phyloP scores from a whole-genome alignment of 2,888 invertebrate species.

The Hoplodrina ambigua region DNA sequence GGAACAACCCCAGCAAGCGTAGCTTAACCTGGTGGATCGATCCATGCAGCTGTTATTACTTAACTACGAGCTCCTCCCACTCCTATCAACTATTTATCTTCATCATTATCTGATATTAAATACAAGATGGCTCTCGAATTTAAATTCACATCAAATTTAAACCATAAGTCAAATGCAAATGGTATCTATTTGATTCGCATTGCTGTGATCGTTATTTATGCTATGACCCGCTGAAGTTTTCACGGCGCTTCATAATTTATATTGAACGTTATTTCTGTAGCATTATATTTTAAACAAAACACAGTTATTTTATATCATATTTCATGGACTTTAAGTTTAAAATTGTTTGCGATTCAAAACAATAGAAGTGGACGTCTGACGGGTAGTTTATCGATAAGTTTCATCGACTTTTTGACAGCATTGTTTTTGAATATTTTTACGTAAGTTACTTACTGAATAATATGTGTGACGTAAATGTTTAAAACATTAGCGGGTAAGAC shows the following conservation, averaged over 20 bases:
- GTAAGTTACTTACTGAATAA: conserved; percentile 36
- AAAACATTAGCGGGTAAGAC: conserved; percentile 9
- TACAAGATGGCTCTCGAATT: conserved; percentile 34
- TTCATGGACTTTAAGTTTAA: conserved; percentile 13
- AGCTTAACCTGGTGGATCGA: no score
- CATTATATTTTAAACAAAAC: conserved; percentile 36
- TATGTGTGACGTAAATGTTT: conserved; percentile 31
- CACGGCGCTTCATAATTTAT: conserved; percentile 68
- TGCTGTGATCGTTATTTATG: conserved; percentile 69
- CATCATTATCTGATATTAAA: conserved; percentile 29
- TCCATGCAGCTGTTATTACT: no score
- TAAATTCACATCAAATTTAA: conserved; percentile 53
- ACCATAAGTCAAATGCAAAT: conserved; percentile 65
- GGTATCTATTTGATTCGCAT: conserved; percentile 69
- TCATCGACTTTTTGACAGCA: conserved; percentile 57
- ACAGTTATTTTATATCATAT: conserved; percentile 14
- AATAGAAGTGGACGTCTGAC: conserved; percentile 43
- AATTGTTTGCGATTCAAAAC: conserved; percentile 33
- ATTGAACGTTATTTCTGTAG: conserved; percentile 66
- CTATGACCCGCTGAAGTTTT: conserved; percentile 69
- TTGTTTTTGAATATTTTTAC: conserved; percentile 38
- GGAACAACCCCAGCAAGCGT: no score
- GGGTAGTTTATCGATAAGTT: conserved; percentile 58
- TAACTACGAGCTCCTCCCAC: no score
- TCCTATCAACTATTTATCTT: no score